Base-by-base conservation (phyloP, 2,888 invertebrate genomes). In the Thymelicus acteon region DNA sequence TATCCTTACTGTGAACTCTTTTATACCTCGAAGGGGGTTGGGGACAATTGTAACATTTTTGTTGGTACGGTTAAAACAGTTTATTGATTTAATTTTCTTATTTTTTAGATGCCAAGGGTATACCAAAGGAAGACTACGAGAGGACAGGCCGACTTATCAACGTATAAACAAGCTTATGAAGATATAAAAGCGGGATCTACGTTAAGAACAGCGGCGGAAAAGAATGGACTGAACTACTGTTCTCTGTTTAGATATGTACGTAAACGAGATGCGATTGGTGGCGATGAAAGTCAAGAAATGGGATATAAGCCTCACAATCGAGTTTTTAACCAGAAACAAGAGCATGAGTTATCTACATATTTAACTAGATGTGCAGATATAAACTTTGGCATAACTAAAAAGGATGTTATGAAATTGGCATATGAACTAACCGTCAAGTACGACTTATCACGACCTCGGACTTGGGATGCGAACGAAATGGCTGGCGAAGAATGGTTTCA, bases 381-480 rank as follows among this genome's bases (percentile, higher is more conserved):
- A 73, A 77, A 78, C 74, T 78, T 76, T 74, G 76, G 75, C 31
- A 73, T 77, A 57, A 39, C 77, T 64, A 64, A 49, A 54, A 75
- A 74, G 60, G 75, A 75, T 19, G 72, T 77, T 39, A 72, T 70
- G 61, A 76, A 76, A 73, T 72, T 77, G 72, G 76, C 77, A 13
- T 76, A 67, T 54, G 74, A 77, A 72, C 72, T 76, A 40, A 64
- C 75, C 10, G 60, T 75, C 44, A 72, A 74, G 54, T 75, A 74
- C 67, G 64, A 75, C 19, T 69, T 73, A 67, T 7, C 39, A 39
- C 39, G 39, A n/a, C 60, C 60, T 60, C 40, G 40, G 7, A 7
- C 31, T 2, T 31, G 31, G 31, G 31, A 31, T 31, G 5, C 31
- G 31, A 31, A 31, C 31, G 31, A 31, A 31, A 31, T 31, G 31